phyloP scores from a whole-genome alignment of 2,797 vertebrate species.

The Lagocephalus sceleratus region DNA sequence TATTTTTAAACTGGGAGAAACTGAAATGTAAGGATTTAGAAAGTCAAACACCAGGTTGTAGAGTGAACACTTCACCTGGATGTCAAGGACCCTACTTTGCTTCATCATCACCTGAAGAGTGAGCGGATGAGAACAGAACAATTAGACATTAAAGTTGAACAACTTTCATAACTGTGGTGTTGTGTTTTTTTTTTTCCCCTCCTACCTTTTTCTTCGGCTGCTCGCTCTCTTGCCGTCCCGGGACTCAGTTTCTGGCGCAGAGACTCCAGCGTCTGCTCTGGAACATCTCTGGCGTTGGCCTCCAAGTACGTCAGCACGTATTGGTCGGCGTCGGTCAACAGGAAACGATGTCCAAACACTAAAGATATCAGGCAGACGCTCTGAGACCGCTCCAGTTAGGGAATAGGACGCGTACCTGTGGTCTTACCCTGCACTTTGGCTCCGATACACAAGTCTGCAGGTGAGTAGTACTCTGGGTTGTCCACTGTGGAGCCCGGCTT shows the following conservation, averaged over 20 bases:
- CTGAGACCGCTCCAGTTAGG: not conserved
- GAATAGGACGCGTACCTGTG: not conserved
- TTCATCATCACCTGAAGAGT: not conserved
- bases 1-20: not conserved
- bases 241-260: not conserved
- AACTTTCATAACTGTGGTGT: not conserved
- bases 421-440: not conserved
- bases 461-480: not conserved
- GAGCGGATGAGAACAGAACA: not conserved
- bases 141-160: not conserved
- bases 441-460: not conserved
- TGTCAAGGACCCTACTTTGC: not conserved
- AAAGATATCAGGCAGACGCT: not conserved
- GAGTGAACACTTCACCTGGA: not conserved
- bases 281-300: not conserved
- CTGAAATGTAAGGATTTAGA: no score
- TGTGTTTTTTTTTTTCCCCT: not conserved
- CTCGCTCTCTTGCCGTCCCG: not conserved
- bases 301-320: not conserved
- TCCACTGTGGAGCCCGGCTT: not conserved
- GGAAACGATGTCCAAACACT: not conserved
- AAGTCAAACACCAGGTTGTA: no score
- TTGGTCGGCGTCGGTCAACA: not conserved
- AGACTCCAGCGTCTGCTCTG: not conserved
- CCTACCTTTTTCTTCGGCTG: not conserved